Evolutionary conservation across 2,888 invertebrate species (phyloP), one percentile per base, ranked within the genome.

Genomic region (Calameuta idolon): DNA sequence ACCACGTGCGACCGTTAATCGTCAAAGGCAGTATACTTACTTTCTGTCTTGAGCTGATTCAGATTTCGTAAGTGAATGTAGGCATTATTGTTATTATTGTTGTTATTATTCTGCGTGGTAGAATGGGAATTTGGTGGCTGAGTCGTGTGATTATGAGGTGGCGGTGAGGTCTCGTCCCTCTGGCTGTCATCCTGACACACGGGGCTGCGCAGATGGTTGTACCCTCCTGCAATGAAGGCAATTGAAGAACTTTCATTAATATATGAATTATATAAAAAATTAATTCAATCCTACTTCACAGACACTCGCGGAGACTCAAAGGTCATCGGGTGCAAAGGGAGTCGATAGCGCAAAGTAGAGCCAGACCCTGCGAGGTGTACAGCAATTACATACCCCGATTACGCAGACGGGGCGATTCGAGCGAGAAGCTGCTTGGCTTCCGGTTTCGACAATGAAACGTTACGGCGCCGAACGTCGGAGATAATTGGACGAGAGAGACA

Each of bases 181-280:
- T 90, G 90, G 77, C 82, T 88, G 76, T 89, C 88, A 75, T 89
- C 90, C 80, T 89, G 92, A 89, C 93, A 93, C 75, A 92, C 92
- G 75, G 93, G 93, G 90, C 93, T 93, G 87, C 93, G 92, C 83
- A 93, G 87, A 85, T 93, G 93, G 84, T 93, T 93, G 88, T 93
- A 93, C 80, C 93, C 93, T 83, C 93, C 93, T 93, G 90, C 1
- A 92, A 90, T 73, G 79, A 86, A 81, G 83, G 79, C 5, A 40
- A 40, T 5, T 5, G 23, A 55, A 0, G 2, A 23, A 55, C 9
- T 23, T 15, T 23, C 9, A 55, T 55, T 23, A 23, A 9, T 23
- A 23, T 9, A 55, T 1, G 9, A 55, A 23, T 35, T 35, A 55
- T 1, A 0, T 55, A 2, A 15, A 2, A 55, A 55, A 23, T 55